Base-by-base conservation (phyloP, 2,797 vertebrate genomes). In the Tokudaia muenninki region DNA sequence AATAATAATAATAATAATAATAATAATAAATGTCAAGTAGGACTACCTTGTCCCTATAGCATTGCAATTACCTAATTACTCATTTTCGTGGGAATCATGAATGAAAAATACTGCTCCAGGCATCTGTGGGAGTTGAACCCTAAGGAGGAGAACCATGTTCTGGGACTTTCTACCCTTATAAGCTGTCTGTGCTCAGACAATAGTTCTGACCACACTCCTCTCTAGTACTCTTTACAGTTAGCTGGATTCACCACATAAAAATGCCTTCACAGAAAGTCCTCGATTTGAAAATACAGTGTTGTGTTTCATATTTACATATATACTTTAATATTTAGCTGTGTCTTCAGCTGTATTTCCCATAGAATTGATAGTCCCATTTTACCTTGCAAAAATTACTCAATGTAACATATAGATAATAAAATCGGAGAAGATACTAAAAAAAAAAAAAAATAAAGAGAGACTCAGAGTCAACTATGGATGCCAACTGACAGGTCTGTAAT, bases 131-230 rank as follows among this genome's bases (percentile, higher is more conserved):
- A 95, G 91, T 91, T 75, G 52, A 63, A 95, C 87, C 77, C 41
- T 65, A 89, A 80, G 67, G 70, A 92, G 19, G 9, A 31, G 21
- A 84, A 59, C 57, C 41, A 44, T 79, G 75, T 91, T 86, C 81
- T 19, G 96, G 96, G 91, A 89, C 92, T 97, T 97, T 92, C 95
- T 94, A 89, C 59, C 1, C 83, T 92, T 8, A n/a, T 17, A 41
- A 16, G 3, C 29, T 57, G 22, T 59, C 67, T 88, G 26, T 90
- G 41, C 55, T 96, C 65, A 59, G 70, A 92, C 41, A 86, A 72
- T 37, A 31, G 7, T 22, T 75, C 14, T 41, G 94, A 74, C 84
- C 24, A 37, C 7, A 72, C 59, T 14, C 2, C 5, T 86, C 31
- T 82, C 61, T 10, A 92, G 88, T 16, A 78, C 52, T 74, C 16